phyloP scores from a whole-genome alignment of 2,113 vertebrate genomes.

The Myodes glareolus region DNA sequence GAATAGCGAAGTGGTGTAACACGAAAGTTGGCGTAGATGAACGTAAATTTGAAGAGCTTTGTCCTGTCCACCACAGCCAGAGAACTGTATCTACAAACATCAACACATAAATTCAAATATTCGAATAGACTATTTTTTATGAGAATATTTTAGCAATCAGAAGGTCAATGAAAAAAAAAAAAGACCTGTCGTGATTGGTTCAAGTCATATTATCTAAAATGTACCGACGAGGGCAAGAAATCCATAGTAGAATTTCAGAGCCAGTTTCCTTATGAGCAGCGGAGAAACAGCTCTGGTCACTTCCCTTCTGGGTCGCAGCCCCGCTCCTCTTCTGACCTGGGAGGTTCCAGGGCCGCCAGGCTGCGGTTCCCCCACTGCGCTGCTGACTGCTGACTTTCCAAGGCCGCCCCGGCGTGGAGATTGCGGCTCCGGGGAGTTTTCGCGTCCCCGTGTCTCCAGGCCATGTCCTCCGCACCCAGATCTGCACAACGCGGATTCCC shows the following conservation, averaged over 20 bases:
- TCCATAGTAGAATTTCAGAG: neutral
- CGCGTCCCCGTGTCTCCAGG: too few species aligned
- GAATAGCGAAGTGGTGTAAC: neutral
- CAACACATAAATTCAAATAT: neutral
- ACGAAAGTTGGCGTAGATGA: neutral
- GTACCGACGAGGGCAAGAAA: neutral
- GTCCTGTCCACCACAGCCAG: neutral
- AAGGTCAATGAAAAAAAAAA: neutral
- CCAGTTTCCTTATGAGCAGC: neutral
- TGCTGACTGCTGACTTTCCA: too few species aligned
- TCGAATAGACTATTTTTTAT: neutral
- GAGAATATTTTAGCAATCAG: neutral
- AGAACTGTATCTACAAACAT: neutral
- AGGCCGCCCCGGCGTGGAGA: too few species aligned
- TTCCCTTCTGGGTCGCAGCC: neutral
- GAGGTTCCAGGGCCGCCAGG: too few species aligned
- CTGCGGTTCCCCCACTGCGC: too few species aligned
- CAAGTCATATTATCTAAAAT: neutral
- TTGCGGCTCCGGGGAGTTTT: too few species aligned
- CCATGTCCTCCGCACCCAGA: too few species aligned
- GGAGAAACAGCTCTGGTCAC: neutral
- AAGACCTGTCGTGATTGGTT: neutral
- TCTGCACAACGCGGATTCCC: neutral
- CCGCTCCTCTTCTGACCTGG: neutral
- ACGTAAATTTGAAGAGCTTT: neutral